Percentiles rank a stretch among this genome's conserved stretches.
Evolutionary conservation across 2,888 invertebrate genomes (phyloP).

Genomic region (Schizotus pectinicornis): DNA sequence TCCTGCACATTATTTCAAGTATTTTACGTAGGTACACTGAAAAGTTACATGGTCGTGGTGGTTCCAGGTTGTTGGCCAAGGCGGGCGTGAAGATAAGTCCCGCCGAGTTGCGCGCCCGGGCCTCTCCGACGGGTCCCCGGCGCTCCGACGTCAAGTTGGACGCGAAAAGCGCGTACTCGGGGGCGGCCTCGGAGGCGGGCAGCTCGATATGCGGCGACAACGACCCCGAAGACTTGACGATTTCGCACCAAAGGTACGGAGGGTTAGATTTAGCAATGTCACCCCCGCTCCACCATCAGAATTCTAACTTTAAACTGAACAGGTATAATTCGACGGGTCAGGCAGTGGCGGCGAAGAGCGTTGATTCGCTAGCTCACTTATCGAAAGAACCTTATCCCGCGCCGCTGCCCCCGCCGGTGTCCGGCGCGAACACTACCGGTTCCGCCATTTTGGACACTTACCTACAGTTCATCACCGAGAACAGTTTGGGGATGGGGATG

Average conservation of each 20-base stretch:
- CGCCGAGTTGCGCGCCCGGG: conserved; percentile 81
- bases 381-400: conserved; percentile 74
- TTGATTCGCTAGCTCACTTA: conserved; percentile 67
- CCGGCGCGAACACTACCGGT: conserved; percentile 64
- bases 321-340: conserved; percentile 56
- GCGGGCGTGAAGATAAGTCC: conserved; percentile 87
- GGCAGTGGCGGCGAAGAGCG: conserved; percentile 71
- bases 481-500: conserved; percentile 73
- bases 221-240: conserved; percentile 84
- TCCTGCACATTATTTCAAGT: no score
- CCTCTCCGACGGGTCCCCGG: conserved; percentile 84
- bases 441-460: conserved; percentile 87
- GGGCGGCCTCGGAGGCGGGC: conserved; percentile 71
- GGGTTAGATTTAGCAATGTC: conserved; percentile 59
- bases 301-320: conserved; percentile 57
- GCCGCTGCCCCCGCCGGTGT: conserved; percentile 59
- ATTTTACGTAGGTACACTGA: no score
- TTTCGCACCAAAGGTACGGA: conserved; percentile 63
- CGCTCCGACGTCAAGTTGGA: conserved; percentile 80
- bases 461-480: conserved; percentile 86
- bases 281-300: conserved; percentile 58
- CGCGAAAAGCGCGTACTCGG: conserved; percentile 70
- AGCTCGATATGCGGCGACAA: conserved; percentile 80
- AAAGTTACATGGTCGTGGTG: background rate
- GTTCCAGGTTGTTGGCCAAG: conserved; percentile 76